These are phyloP conservation scores for Lycocorax pyrrhopterus DNA, from an alignment of 2,113 vertebrate species.

Conservation along the genomic window DNA sequence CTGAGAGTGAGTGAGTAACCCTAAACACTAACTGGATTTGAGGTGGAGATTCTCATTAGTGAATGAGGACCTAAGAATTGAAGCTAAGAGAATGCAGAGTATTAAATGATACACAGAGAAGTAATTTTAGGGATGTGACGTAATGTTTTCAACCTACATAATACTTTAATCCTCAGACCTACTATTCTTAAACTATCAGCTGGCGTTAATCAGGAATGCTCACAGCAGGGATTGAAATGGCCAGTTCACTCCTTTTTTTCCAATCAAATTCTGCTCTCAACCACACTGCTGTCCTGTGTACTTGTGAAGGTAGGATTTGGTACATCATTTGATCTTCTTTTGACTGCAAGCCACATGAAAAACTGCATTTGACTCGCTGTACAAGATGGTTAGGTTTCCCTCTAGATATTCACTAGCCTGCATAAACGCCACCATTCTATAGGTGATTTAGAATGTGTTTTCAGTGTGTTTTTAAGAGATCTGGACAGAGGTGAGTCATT, in stretches of 20 bases:
- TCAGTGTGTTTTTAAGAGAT: neutral
- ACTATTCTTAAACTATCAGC: neutral
- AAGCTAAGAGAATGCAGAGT: neutral
- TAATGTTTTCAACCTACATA: conserved; percentile 5
- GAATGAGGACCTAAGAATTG: neutral
- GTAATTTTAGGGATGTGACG: conserved; percentile 1
- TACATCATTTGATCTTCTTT: neutral
- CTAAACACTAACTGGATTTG: neutral
- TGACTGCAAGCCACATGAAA: neutral
- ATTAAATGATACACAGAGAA: neutral
- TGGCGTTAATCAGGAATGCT: neutral
- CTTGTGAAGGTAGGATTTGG: neutral
- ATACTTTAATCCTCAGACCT: conserved; percentile 35
- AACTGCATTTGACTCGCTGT: neutral
- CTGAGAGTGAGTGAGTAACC: neutral
- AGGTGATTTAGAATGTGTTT: neutral
- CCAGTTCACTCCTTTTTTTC: neutral
- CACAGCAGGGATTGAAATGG: neutral
- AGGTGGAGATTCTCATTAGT: neutral
- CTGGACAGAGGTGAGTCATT: neutral
- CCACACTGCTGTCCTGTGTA: neutral
- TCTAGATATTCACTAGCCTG: neutral
- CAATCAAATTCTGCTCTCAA: neutral
- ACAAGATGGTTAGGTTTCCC: neutral
- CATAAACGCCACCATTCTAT: neutral